Evolutionary conservation across 1,140 invertebrate genomes (phyloP).

Genomic region (Aphis gossypii): DNA sequence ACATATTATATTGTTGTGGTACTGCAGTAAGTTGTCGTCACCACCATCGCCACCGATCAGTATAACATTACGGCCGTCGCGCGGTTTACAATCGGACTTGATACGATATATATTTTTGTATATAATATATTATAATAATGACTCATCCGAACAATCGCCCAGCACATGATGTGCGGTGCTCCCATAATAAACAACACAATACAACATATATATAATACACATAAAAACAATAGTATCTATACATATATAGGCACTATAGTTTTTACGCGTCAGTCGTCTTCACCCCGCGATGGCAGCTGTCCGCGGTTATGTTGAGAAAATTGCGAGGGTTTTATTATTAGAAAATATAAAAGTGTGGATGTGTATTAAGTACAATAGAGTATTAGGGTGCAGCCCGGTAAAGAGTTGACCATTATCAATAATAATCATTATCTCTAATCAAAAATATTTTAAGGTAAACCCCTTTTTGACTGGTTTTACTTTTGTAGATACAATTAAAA

Average conservation of each 20-base stretch:
- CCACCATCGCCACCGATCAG: background rate
- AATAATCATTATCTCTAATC: background rate
- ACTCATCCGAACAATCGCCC: background rate
- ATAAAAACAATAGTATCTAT: background rate
- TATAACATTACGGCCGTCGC: background rate
- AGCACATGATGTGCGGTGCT: background rate
- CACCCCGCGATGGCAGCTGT: background rate
- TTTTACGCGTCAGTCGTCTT: background rate
- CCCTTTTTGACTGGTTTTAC: background rate
- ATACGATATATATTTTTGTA: background rate
- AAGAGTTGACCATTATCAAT: background rate
- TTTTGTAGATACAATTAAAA: too few relatives aligned
- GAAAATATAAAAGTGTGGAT: background rate
- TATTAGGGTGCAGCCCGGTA: background rate
- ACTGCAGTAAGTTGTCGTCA: background rate
- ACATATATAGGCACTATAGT: background rate
- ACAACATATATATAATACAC: background rate
- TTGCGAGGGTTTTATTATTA: background rate
- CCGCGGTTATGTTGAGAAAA: background rate
- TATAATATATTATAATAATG: conserved; percentile 9
- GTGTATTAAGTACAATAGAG: background rate
- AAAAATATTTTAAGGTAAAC: background rate
- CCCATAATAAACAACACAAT: background rate
- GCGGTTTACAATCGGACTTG: background rate
- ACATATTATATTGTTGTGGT: background rate